These are phyloP conservation scores for Syngnathus scovelli DNA, from an alignment of 2,113 vertebrate species.

Conservation along the genomic window DNA sequence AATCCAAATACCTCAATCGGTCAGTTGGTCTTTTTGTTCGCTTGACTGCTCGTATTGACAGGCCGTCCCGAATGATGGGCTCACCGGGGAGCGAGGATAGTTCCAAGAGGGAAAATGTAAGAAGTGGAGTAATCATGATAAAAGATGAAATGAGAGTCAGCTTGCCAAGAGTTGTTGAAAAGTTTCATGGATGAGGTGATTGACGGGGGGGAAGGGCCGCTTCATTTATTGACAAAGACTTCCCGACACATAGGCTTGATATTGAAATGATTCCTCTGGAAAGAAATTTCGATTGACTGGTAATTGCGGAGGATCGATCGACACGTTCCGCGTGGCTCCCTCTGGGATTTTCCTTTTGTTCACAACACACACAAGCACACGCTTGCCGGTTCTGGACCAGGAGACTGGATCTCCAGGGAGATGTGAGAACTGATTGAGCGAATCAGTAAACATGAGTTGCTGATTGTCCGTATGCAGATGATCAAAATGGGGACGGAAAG, in stretches of 20 bases:
- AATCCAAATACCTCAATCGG: slow-evolving; percentile 84
- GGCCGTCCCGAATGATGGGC: slow-evolving; percentile 84
- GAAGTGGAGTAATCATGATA: not conserved
- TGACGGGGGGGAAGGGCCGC: slow-evolving; percentile 35
- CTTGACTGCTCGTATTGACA: slow-evolving; percentile 91
- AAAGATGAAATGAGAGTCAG: slow-evolving; percentile 21
- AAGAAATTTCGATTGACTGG: slow-evolving; percentile 99
- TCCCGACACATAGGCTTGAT: slow-evolving; percentile 67
- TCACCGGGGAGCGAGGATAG: slow-evolving; percentile 68
- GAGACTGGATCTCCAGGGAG: slow-evolving; percentile 51
- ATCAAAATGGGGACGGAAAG: slow-evolving; percentile 27
- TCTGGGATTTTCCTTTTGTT: slow-evolving; percentile 60
- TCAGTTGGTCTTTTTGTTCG: slow-evolving; percentile 78
- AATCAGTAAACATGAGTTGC: slow-evolving; percentile 70
- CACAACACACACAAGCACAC: slow-evolving; percentile 16
- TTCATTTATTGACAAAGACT: slow-evolving; percentile 86
- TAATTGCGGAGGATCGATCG: slow-evolving; percentile 98
- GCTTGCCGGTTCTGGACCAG: slow-evolving; percentile 19
- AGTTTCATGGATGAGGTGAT: slow-evolving; percentile 24
- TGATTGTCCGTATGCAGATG: slow-evolving; percentile 66
- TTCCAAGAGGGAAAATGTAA: not conserved
- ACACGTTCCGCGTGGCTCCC: slow-evolving; percentile 59
- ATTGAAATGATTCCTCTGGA: slow-evolving; percentile 98
- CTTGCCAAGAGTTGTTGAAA: too few relatives aligned
- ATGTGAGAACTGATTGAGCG: slow-evolving; percentile 61